phyloP scores from a whole-genome alignment of 2,113 vertebrate genomes.

The Pedionomus torquatus region DNA sequence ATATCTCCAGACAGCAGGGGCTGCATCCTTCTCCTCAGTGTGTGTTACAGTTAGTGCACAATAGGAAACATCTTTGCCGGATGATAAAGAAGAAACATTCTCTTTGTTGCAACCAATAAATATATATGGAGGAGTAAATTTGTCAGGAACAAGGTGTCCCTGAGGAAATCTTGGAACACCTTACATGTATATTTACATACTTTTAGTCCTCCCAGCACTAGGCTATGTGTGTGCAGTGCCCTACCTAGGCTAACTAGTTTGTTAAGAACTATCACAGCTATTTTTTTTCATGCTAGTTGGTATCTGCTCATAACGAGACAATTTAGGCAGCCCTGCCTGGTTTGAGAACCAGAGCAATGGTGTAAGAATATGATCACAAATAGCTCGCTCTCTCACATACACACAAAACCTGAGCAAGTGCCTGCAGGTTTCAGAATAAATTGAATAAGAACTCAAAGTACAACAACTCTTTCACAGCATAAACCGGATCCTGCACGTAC shows the following conservation, averaged over 20 bases:
- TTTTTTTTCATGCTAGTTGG: background rate
- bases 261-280: background rate
- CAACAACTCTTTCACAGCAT: background rate
- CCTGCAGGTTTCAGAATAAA: background rate
- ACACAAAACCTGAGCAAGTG: background rate
- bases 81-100: slow-evolving; percentile 22
- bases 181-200: background rate
- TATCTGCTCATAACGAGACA: background rate
- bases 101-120: slow-evolving; percentile 18
- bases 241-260: background rate
- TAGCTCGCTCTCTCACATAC: background rate
- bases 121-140: background rate
- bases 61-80: slow-evolving; percentile 42
- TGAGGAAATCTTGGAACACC: slow-evolving; percentile 24
- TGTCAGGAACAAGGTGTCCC: slow-evolving; percentile 10
- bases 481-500: background rate
- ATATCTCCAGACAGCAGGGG: background rate
- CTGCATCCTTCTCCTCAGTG: background rate
- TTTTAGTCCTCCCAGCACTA: background rate
- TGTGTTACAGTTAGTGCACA: background rate
- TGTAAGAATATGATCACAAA: background rate
- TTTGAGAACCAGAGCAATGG: background rate
- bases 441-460: background rate
- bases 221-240: background rate
- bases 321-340: background rate